Evolutionary conservation across 2,113 vertebrate genomes (phyloP).

Genomic region (Psittacula cyanocephala): DNA sequence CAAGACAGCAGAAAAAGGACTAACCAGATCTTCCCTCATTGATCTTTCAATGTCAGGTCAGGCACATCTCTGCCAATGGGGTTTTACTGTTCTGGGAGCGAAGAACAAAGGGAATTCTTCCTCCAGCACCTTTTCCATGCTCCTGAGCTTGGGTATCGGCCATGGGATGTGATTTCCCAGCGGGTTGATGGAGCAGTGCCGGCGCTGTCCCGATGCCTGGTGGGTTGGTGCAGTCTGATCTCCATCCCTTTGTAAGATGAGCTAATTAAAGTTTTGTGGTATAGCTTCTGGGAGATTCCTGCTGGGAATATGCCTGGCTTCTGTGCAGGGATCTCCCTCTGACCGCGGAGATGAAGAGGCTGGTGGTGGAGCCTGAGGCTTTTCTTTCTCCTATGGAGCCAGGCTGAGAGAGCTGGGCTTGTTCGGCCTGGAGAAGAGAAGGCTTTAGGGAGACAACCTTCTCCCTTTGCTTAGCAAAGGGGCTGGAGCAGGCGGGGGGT

Average conservation of each 20-base stretch:
- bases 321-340: background rate
- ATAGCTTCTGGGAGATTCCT: background rate
- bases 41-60: background rate
- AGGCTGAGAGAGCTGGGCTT: background rate
- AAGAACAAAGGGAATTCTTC: background rate
- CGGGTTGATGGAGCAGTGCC: rapidly evolving
- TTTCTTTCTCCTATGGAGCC: background rate
- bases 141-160: rapidly evolving
- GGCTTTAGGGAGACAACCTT: background rate
- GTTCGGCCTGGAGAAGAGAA: background rate
- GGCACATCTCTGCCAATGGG: background rate
- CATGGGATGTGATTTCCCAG: rapidly evolving
- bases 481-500: background rate
- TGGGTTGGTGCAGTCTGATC: background rate
- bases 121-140: background rate
- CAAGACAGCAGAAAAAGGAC: background rate
- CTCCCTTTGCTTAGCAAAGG: background rate
- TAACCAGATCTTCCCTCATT: background rate
- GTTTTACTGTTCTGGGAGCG: background rate
- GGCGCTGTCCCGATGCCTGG: rapidly evolving
- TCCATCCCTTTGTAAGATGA: background rate
- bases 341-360: rapidly evolving
- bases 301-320: background rate
- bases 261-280: background rate
- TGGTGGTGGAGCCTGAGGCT: background rate